Evolutionary conservation across 1,140 invertebrate species (phyloP).

Genomic region (Protaetia brevitarsis): DNA sequence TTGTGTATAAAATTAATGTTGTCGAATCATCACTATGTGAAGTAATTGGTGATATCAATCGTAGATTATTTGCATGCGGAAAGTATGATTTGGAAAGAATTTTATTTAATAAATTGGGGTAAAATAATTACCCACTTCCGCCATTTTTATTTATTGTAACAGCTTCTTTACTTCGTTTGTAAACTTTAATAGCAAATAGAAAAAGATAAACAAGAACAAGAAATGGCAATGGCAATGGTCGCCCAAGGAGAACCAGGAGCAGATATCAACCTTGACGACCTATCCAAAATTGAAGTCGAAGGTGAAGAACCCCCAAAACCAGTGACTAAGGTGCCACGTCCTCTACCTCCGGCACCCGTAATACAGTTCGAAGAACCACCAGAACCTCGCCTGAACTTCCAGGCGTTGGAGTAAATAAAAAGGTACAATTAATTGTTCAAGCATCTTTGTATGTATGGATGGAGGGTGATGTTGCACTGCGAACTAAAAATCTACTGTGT

Average conservation of each 20-base stretch:
- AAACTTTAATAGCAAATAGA: conserved; percentile 20
- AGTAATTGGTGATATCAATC: no score
- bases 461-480: no score
- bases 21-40: no score
- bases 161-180: neutral
- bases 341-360: conserved; percentile 54
- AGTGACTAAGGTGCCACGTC: conserved; percentile 46
- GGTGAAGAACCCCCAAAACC: neutral
- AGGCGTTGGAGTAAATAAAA: conserved; percentile 65
- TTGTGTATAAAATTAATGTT: no score
- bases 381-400: conserved; percentile 57
- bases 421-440: conserved; percentile 43
- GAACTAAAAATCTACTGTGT: no score
- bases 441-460: neutral
- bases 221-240: neutral
- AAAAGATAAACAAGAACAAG: conserved; percentile 4
- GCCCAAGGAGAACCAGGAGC: neutral
- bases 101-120: no score
- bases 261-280: conserved; percentile 38
- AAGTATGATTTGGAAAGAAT: no score
- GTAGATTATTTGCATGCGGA: no score
- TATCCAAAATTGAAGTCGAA: conserved; percentile 37
- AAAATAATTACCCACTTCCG: no score
- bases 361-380: conserved; percentile 52
- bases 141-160: no score